A percentile compares a stretch with the other conserved stretches of the same genome.
These are phyloP conservation scores for Chamaetylas fuelleborni DNA, from an alignment of 2,113 vertebrate species.

Conservation along the genomic window DNA sequence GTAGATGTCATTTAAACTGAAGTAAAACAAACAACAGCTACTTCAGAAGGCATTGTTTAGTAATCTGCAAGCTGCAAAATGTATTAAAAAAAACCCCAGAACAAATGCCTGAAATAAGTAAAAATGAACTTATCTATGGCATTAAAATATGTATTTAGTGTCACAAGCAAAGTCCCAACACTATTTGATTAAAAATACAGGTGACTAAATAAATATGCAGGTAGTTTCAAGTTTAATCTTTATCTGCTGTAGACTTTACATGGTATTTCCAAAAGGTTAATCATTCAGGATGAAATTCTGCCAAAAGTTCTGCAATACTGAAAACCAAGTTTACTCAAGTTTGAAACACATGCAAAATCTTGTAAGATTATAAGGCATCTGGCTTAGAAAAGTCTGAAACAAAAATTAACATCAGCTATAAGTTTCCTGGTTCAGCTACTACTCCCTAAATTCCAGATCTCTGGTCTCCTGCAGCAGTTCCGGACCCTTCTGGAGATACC, in stretches of 20 bases:
- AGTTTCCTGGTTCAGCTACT: background rate
- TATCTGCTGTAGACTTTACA: background rate
- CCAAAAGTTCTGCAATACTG: background rate
- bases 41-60: background rate
- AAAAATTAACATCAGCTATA: background rate
- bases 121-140: background rate
- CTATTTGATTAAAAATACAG: background rate
- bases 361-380: accelerated
- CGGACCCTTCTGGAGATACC: background rate
- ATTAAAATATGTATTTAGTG: background rate
- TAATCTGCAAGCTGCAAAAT: background rate
- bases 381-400: background rate
- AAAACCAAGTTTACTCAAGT: background rate
- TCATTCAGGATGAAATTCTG: background rate
- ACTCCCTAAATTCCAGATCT: background rate
- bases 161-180: background rate
- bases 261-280: background rate
- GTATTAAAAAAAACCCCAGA: background rate
- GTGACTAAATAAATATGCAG: background rate
- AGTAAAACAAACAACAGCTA: background rate
- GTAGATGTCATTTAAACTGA: background rate
- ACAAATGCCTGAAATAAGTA: background rate
- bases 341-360: background rate
- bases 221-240: background rate
- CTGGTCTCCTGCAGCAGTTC: background rate